Percentiles rank a stretch among this genome's conserved stretches.
Conservation (phyloP, 2,113 vertebrate species). For the Protobothrops mucrosquamatus region DNA sequence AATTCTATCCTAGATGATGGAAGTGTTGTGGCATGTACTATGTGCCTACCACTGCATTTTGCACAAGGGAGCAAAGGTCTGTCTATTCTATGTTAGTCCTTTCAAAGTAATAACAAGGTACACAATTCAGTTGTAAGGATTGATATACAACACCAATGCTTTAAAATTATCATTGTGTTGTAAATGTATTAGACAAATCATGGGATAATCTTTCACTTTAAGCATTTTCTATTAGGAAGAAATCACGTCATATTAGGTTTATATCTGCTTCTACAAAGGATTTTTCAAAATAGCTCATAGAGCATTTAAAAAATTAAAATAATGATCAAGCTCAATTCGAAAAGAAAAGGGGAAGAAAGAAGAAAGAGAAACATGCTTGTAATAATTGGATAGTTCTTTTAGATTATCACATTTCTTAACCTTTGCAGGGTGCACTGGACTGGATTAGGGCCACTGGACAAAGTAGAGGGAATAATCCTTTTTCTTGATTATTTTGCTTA, state of each 20-base stretch:
- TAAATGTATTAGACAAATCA: not conserved
- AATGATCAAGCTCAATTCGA: not conserved
- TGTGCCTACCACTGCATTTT: not conserved
- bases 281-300: not conserved
- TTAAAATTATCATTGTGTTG: not conserved
- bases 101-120: constrained; percentile 1
- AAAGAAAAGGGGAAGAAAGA: not conserved
- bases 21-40: not conserved
- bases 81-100: not conserved
- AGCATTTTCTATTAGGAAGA: not conserved
- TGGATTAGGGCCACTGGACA: not conserved
- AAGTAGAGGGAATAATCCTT: not conserved
- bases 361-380: not conserved
- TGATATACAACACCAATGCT: not conserved
- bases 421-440: not conserved
- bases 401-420: not conserved
- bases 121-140: not conserved
- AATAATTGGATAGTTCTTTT: not conserved
- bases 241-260: not conserved
- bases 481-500: not conserved
- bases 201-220: not conserved
- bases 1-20: not conserved
- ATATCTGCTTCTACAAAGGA: not conserved
- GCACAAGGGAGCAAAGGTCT: not conserved
- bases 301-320: not conserved